Base-by-base conservation (phyloP, 2,113 vertebrate genomes). In the Falco punctatus region DNA sequence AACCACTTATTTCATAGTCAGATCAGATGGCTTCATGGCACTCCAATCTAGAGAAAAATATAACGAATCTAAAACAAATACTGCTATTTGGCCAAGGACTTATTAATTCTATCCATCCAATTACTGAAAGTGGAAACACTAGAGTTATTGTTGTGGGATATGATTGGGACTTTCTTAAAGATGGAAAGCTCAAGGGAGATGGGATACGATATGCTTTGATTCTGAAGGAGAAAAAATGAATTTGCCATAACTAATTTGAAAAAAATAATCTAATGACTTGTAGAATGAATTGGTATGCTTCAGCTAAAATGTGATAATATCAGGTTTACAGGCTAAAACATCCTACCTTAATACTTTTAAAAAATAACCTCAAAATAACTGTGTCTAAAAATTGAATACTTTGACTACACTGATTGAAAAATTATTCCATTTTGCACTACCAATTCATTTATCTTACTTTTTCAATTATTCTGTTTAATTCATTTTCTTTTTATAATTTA, bases 211-310 rank as follows among this genome's bases (percentile, higher is more conserved):
- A 74, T 0, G 1, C 33, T 93, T 86, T 78, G 59, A 71, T 83
- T 97, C 32, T 93, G 55, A 88, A 93, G 65, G 48, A 90, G 58
- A 59, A 88, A 92, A 92, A 91, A 72, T 0, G 2, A 58, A 77
- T 86, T 95, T 90, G 57, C 22, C 27, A 35, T 88, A 92, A 73
- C 40, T 94, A 87, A 95, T 87, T 75, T 78, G 15, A 69, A 87
- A 92, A 81, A 81, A 9, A 4, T n/a, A 4, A n/a, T 75, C 30
- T 57, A 64, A 88, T 0, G 2, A 82, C 58, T 94, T 86, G 22
- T 89, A 52, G 48, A 94, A 86, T 81, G 22, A 94, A 81, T 75
- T 91, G 23, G 54, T 54, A 64, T 72, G 24, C 42, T 80, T 89
- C 58, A 57, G n/a, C 5, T 78, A 89, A 92, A 85, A 58, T 20